Evolutionary conservation across 2,113 vertebrate genomes (phyloP), one percentile per base, ranked within the genome.

Genomic region (Carassius auratus): DNA sequence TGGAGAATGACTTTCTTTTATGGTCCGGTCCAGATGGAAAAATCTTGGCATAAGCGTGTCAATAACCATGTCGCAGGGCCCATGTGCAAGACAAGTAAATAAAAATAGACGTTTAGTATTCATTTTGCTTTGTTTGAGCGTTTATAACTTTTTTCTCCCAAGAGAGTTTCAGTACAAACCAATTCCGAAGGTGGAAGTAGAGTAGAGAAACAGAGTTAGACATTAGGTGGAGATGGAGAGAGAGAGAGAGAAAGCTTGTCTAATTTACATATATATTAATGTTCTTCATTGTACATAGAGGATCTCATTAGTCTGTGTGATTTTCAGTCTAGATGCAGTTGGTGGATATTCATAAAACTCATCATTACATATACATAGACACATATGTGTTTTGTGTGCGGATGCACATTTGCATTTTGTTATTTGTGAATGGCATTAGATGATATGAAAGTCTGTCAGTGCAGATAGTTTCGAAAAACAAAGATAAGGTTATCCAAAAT

Each of bases 181-280:
- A 48, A 48, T 48, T 48, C 9, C 3, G 10, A 48, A 48, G 45
- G 45, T 48, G 45, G 45, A 77, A 79, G 84, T 50, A 66, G 30
- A 30, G 30, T 30, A 2, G 73, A 26, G 45, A 61, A 66, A 78
- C 64, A 48, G 45, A 55, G 48, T 45, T 68, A 74, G 14, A 74
- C 66, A 8, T 73, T 73, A 48, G 83, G 13, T 9, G 74, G 80
- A 52, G 76, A 76, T 50, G 42, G 38, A 42, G 38, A 7, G 5
- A 5, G 38, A 42, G 36, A 38, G 38, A 38, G 38, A 38, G 73
- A 80, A 82, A 90, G 92, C 87, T 86, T 86, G 87, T 86, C 93
- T 93, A 90, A 95, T 95, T 95, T 95, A 93, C 95, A 95, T 95
- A 94, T 95, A 95, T 95, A 95, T 95, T 94, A 95, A 94, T 94